Conservation (phyloP, 2,113 vertebrate genomes). For the Acrocephalus arundinaceus region DNA sequence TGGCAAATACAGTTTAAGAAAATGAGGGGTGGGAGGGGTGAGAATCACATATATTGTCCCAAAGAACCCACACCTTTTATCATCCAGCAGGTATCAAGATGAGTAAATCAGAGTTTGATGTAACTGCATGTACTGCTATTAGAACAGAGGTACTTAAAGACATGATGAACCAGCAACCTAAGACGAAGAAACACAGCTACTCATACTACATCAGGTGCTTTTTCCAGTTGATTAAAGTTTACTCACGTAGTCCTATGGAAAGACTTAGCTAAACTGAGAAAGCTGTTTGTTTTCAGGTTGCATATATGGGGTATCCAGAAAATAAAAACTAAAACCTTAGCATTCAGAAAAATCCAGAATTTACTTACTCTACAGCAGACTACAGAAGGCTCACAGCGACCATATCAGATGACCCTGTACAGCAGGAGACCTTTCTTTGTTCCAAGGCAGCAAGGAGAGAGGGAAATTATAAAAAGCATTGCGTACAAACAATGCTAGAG, state of each 20-base stretch:
- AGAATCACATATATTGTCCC: background rate
- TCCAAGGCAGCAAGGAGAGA: conserved; percentile 1
- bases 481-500: background rate
- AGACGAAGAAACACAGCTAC: background rate
- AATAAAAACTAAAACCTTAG: background rate
- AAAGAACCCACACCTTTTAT: background rate
- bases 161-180: background rate
- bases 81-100: background rate
- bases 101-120: background rate
- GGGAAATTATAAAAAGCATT: background rate
- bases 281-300: background rate
- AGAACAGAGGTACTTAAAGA: background rate
- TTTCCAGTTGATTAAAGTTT: background rate
- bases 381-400: background rate
- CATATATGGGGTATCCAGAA: background rate
- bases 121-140: background rate
- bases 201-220: background rate
- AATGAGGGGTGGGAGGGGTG: background rate
- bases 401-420: background rate
- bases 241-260: background rate
- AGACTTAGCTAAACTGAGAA: background rate
- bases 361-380: background rate
- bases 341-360: background rate
- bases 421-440: background rate
- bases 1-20: background rate